Evolutionary conservation across 23 tunicate species (phyloP).

Genomic region (Corella eumyota): DNA sequence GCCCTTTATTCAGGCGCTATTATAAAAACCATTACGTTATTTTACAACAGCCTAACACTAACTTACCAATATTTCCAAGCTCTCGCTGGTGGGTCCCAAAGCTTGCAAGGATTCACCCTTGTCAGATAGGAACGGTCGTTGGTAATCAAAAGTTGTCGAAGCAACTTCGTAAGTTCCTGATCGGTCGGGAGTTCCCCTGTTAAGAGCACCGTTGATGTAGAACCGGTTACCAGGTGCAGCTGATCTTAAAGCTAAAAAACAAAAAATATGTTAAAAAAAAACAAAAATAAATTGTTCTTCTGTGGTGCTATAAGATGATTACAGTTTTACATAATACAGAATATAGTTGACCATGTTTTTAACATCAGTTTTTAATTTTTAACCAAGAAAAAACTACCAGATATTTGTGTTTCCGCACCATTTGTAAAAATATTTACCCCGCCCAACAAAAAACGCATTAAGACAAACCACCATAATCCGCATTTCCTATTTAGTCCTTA

Average conservation of each 20-base stretch:
- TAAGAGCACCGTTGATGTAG: constrained; percentile 40
- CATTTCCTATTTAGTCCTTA: no score
- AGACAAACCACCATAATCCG: no score
- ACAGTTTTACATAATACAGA: neutral
- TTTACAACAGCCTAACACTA: no score
- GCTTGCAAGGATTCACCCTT: constrained; percentile 51
- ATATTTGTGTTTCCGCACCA: no score
- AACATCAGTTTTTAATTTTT: neutral
- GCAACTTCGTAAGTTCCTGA: constrained; percentile 12
- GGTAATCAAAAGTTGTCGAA: constrained; percentile 29
- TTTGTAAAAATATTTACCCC: no score
- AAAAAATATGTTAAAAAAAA: no score
- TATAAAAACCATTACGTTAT: no score
- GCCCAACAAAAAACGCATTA: no score
- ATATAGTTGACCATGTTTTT: neutral
- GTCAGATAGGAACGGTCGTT: constrained; percentile 26
- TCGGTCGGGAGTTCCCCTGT: constrained; percentile 32
- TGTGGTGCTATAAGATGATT: no score
- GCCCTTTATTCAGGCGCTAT: no score
- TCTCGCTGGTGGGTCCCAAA: constrained; percentile 48
- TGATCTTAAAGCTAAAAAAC: constrained; percentile 46
- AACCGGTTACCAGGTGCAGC: constrained; percentile 14
- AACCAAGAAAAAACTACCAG: no score
- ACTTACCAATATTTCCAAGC: constrained; percentile 54
- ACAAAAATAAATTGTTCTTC: no score